Percentiles rank a stretch among this genome's conserved stretches.
Evolutionary conservation across 2,113 vertebrate species (phyloP).

Genomic region (Mystacornis crossleyi): DNA sequence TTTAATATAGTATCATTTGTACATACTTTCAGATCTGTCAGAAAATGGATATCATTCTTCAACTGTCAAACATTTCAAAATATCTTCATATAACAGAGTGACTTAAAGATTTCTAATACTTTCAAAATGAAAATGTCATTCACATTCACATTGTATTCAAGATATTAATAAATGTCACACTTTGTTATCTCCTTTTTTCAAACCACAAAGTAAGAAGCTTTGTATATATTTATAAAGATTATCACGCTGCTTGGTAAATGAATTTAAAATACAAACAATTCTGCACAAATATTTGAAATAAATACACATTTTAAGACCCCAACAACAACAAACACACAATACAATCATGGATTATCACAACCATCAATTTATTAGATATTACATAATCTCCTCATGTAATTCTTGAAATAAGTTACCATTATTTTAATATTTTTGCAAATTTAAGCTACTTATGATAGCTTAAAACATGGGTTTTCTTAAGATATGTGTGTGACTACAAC

Average conservation of each 20-base stretch:
- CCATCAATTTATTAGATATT: neutral
- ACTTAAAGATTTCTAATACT: neutral
- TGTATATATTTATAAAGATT: neutral
- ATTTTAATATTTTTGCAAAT: neutral
- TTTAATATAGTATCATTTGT: neutral
- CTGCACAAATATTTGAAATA: neutral
- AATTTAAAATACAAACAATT: neutral
- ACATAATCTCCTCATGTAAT: neutral
- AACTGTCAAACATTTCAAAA: neutral
- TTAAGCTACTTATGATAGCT: neutral
- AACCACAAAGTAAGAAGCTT: neutral
- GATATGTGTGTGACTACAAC: rapidly evolving
- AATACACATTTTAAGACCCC: neutral
- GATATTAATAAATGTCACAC: neutral
- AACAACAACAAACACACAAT: neutral
- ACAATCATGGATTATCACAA: neutral
- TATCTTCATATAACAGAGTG: neutral
- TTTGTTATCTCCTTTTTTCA: neutral
- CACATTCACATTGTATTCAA: neutral
- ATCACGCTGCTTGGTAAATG: neutral
- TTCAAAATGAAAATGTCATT: neutral
- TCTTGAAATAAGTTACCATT: neutral
- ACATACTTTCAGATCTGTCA: neutral
- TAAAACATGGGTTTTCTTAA: neutral
- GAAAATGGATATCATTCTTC: neutral